Evolutionary conservation across 2,888 invertebrate species (phyloP), one percentile per base, ranked within the genome.

Genomic region (Apantesis nais): DNA sequence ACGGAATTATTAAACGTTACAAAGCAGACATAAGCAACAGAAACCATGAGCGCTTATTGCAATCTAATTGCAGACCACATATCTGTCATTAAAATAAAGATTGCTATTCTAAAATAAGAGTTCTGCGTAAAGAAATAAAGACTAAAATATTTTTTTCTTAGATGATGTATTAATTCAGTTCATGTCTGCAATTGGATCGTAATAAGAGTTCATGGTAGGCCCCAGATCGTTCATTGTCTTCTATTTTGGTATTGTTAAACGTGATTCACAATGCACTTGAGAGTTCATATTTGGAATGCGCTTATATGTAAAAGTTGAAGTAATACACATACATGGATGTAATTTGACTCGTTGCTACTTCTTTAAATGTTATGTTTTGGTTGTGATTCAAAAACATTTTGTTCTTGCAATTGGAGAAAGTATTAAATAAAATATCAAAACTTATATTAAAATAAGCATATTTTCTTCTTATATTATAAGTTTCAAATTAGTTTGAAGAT

Each of bases 251-350:
- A 67, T 70, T 64, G 44, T 70, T 66, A 8, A 22, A 61, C 73
- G 76, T 80, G 75, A 80, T 80, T 75, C 72, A 62, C 66, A 69
- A 74, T 72, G 69, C 74, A 77, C 77, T 80, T 75, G 70, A 74
- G 75, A 71, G 61, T 67, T 74, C 68, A 70, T 74, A 77, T 74
- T 80, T 74, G 71, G 71, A 75, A 73, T 73, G 66, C 77, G 74
- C 75, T 80, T 75, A 67, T 78, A 71, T 60, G 67, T 71, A 64
- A 41, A 77, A 64, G 29, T 67, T 65, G 31, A n/a, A 55, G 58
- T 37, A 9, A 37, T 55, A 60, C 34, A 22, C 37, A 22, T 39
- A 22, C 16, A 22, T 58, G 19, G 9, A 25, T 39, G 34, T 37
- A 37, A 62, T 62, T 11, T n/a, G 55, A 25, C 12, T 55, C 4